Conservation (phyloP, 2,888 invertebrate species). For the Protonemura montana region DNA sequence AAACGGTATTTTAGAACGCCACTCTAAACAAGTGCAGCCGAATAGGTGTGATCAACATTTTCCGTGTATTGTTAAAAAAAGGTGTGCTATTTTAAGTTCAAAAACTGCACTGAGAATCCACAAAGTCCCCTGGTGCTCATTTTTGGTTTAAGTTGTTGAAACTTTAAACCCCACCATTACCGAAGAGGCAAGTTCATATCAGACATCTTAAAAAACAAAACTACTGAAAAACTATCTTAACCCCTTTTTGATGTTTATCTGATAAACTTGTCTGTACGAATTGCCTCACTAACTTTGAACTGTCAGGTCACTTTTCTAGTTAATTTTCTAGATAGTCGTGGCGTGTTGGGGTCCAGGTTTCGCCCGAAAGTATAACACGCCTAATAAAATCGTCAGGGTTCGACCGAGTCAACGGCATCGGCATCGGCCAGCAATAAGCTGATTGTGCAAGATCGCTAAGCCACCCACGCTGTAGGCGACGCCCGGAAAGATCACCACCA, state of each 20-base stretch:
- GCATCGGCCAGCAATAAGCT: conserved; percentile 39
- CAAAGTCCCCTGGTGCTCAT: neutral
- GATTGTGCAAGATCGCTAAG: conserved; percentile 37
- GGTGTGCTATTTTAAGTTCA: no score
- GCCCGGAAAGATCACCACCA: conserved; percentile 38
- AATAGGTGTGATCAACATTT: neutral
- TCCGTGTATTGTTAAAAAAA: no score
- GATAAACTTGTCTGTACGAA: neutral
- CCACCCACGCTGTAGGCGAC: conserved; percentile 21
- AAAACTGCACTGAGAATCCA: no score
- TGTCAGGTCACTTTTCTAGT: neutral
- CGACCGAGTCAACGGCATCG: neutral
- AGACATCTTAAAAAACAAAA: neutral
- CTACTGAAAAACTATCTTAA: neutral
- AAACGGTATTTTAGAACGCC: neutral
- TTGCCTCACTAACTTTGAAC: neutral
- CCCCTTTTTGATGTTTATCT: neutral
- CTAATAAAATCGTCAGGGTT: neutral
- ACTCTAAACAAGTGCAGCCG: neutral
- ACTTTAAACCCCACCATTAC: neutral
- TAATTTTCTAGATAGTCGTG: neutral
- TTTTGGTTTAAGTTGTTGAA: neutral
- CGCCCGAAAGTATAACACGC: neutral
- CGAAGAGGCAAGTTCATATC: neutral
- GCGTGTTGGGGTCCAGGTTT: neutral